Percentiles rank a stretch among this genome's conserved stretches.
Evolutionary conservation across 2,113 vertebrate genomes (phyloP).

Genomic region (Pollachius pollachius): DNA sequence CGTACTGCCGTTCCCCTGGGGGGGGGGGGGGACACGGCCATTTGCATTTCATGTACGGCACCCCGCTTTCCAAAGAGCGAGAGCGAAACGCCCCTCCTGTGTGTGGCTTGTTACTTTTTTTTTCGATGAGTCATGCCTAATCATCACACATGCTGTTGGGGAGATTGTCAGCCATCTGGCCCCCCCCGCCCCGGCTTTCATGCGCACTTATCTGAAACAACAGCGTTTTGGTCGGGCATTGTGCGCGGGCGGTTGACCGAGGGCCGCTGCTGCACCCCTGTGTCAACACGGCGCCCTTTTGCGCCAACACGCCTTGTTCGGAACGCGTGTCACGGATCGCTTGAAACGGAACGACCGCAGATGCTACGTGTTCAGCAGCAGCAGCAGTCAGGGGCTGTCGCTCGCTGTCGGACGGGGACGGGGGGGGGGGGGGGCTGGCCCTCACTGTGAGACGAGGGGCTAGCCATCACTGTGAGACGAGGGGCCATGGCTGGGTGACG

Average conservation of each 20-base stretch:
- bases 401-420: too few relatives aligned
- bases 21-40: not conserved
- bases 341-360: too few relatives aligned
- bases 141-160: conserved; percentile 42
- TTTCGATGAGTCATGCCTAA: conserved; percentile 50
- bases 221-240: conserved; percentile 11
- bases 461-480: too few relatives aligned
- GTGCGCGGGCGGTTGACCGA: conserved; percentile 16
- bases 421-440: too few relatives aligned
- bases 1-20: not conserved
- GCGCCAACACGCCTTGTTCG: too few relatives aligned
- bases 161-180: conserved; percentile 65
- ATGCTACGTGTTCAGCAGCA: too few relatives aligned
- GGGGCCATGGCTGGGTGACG: too few relatives aligned
- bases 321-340: too few relatives aligned
- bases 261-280: conserved; percentile 1
- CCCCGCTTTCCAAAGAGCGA: conserved; percentile 26
- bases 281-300: too few relatives aligned
- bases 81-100: conserved; percentile 16
- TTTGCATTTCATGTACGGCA: not conserved
- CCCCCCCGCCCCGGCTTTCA: conserved; percentile 15
- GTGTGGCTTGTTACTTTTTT: conserved; percentile 7
- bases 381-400: too few relatives aligned
- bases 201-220: conserved; percentile 29
- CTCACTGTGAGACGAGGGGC: too few relatives aligned